phyloP scores from a whole-genome alignment of 2,113 vertebrate genomes.

The Pontoporia blainvillei region DNA sequence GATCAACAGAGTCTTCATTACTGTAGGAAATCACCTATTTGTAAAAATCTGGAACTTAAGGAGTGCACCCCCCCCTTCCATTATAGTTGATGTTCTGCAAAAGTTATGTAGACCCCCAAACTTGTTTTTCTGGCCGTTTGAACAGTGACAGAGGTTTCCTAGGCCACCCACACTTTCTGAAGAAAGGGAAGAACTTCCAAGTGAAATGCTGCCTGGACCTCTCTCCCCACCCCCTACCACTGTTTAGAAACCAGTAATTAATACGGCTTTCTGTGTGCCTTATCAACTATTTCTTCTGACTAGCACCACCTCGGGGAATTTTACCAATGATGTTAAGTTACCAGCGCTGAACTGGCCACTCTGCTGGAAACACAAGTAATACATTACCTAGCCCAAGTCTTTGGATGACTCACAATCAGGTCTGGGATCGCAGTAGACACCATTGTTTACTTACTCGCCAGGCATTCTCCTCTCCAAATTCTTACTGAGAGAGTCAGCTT shows the following conservation, averaged over 20 bases:
- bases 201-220: neutral
- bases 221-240: neutral
- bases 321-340: neutral
- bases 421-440: neutral
- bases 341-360: neutral
- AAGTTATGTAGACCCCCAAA: neutral
- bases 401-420: neutral
- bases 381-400: neutral
- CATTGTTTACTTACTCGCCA: neutral
- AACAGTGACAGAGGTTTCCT: neutral
- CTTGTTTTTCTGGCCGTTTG: neutral
- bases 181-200: neutral
- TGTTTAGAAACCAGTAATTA: neutral
- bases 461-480: neutral
- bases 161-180: neutral
- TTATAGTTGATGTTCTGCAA: neutral
- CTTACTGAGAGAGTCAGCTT: neutral
- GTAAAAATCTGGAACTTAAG: neutral
- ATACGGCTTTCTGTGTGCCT: neutral
- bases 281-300: neutral
- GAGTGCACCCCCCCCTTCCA: rapidly evolving
- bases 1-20: neutral
- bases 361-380: neutral
- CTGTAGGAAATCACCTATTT: neutral
- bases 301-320: neutral